phyloP scores from a whole-genome alignment of 2,888 invertebrate species.

The Drosophila silvestris region DNA sequence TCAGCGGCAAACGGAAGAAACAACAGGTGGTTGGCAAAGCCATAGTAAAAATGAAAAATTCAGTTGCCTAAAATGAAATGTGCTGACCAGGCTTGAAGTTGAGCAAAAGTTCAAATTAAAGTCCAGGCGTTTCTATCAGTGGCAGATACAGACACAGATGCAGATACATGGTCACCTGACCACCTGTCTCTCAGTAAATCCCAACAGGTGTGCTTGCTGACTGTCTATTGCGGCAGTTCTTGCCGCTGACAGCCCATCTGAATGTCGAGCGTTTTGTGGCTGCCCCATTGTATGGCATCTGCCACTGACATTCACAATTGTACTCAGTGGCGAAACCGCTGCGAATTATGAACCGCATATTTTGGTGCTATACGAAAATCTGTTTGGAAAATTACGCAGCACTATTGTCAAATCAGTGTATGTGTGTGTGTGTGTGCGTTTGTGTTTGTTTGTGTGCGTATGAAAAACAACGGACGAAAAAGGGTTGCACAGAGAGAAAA shows the following conservation, averaged over 20 bases:
- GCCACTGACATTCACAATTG: conserved; percentile 61
- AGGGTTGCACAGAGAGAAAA: background rate
- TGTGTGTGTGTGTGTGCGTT: background rate
- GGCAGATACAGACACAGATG: conserved; percentile 30
- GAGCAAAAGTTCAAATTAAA: conserved; percentile 12
- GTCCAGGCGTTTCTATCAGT: conserved; percentile 25
- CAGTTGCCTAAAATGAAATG: conserved; percentile 16
- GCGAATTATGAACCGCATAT: conserved; percentile 49
- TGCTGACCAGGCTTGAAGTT: conserved; percentile 7
- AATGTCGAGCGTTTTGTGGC: conserved; percentile 26
- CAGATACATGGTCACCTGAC: background rate
- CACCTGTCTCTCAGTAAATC: conserved; percentile 17
- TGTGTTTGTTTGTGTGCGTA: background rate
- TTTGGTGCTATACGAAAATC: conserved; percentile 22
- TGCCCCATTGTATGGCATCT: conserved; percentile 48
- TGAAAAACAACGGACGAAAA: background rate
- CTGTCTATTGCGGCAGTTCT: conserved; percentile 26
- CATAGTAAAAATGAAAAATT: conserved; percentile 8
- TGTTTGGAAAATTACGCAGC: conserved; percentile 62
- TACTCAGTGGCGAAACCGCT: conserved; percentile 36
- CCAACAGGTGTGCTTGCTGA: conserved; percentile 45
- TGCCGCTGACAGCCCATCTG: conserved; percentile 57
- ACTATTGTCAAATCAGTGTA: conserved; percentile 38
- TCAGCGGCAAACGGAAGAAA: conserved; percentile 25
- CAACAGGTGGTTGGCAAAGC: conserved; percentile 61